A percentile compares a stretch with the other conserved stretches of the same genome.
phyloP scores from a whole-genome alignment of 2,113 vertebrate genomes.

The Lucifuga dentata region DNA sequence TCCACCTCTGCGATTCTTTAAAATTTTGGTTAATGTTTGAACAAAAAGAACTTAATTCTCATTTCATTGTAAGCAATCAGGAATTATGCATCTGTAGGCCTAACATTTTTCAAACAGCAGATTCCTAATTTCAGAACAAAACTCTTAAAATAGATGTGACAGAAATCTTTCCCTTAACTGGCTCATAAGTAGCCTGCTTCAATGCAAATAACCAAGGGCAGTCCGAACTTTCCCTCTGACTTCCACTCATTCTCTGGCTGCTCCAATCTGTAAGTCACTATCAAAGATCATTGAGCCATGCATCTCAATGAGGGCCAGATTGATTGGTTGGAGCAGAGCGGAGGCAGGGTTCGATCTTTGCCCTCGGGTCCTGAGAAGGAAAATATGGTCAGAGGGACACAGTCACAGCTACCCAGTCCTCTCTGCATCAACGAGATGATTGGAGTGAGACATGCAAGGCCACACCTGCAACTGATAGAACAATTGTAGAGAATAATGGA shows the following conservation, averaged over 20 bases:
- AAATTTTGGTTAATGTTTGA: too few species aligned
- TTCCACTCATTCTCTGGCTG: conserved; percentile 38
- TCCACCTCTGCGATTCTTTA: too few species aligned
- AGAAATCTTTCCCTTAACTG: conserved; percentile 4
- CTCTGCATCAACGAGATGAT: conserved; percentile 74
- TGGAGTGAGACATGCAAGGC: conserved; percentile 69
- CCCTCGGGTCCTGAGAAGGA: conserved; percentile 66
- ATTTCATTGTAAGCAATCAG: too few species aligned
- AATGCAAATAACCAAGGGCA: conserved; percentile 66
- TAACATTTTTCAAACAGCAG: neutral
- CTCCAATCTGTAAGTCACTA: conserved; percentile 69
- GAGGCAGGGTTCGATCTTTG: conserved; percentile 78
- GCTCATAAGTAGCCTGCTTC: conserved; percentile 44
- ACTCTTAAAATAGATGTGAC: neutral
- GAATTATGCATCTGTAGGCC: neutral
- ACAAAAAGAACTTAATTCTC: too few species aligned
- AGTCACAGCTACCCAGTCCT: conserved; percentile 48
- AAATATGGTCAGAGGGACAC: conserved; percentile 59
- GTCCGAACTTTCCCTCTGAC: conserved; percentile 51
- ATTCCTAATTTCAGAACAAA: neutral
- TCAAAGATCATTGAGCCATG: conserved; percentile 78
- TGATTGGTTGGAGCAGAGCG: conserved; percentile 70
- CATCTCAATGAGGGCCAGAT: conserved; percentile 80
- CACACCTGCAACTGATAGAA: conserved; percentile 71
- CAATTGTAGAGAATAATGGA: conserved; percentile 68